These are phyloP conservation scores for Brachyptera putata DNA, from an alignment of 2,888 invertebrate genomes.

Conservation along the genomic window DNA sequence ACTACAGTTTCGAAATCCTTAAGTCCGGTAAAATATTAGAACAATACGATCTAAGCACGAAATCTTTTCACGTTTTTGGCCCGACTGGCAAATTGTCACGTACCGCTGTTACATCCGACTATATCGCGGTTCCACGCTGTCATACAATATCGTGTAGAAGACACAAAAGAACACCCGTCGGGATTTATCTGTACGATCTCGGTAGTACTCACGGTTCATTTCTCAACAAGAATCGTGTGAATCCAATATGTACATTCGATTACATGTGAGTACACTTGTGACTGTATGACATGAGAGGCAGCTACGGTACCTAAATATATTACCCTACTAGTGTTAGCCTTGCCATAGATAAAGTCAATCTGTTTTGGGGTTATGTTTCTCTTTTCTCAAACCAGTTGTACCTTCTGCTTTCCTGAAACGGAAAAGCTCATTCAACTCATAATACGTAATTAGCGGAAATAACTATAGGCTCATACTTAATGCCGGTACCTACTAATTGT, in stretches of 20 bases:
- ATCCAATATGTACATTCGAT: conserved; percentile 66
- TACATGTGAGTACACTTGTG: conserved; percentile 54
- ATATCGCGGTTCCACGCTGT: conserved; percentile 90
- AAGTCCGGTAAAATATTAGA: conserved; percentile 84
- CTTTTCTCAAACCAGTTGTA: too few species aligned
- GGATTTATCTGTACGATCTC: conserved; percentile 91
- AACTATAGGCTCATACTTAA: too few species aligned
- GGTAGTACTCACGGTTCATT: conserved; percentile 93
- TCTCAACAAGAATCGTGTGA: conserved; percentile 76
- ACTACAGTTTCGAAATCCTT: conserved; percentile 76
- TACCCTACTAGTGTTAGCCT: too few species aligned
- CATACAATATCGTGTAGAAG: conserved; percentile 73
- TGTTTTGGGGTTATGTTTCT: too few species aligned
- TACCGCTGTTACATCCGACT: conserved; percentile 88
- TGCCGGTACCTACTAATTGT: too few species aligned
- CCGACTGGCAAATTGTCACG: conserved; percentile 75
- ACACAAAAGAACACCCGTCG: conserved; percentile 46
- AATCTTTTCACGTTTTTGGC: conserved; percentile 76
- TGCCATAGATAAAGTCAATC: too few species aligned
- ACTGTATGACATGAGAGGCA: too few species aligned
- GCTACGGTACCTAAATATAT: too few species aligned
- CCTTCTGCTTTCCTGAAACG: too few species aligned
- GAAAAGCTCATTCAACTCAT: too few species aligned
- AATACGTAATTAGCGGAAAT: too few species aligned
- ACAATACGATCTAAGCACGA: conserved; percentile 63